Percentiles rank a stretch among this genome's conserved stretches.
Conservation (phyloP, 2,113 vertebrate genomes). For the Corythornis vintsioides region DNA sequence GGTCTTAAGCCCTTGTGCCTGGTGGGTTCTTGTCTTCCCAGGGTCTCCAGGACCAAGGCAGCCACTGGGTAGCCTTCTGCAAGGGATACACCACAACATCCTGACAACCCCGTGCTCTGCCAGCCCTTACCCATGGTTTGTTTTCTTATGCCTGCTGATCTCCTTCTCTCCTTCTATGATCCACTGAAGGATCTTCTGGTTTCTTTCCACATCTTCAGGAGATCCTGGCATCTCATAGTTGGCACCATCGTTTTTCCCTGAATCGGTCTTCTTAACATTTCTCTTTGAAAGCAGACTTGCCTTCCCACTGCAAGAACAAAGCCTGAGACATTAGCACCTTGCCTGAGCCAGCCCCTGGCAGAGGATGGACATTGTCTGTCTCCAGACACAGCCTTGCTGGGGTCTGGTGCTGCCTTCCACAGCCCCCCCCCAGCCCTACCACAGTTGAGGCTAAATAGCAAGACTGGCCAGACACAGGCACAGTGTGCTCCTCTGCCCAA, state of each 20-base stretch:
- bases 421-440: not conserved
- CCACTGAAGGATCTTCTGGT: conserved; percentile 97
- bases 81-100: not conserved
- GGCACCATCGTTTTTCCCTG: conserved; percentile 75
- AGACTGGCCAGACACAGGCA: not conserved
- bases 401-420: not conserved
- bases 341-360: not conserved
- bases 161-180: conserved; percentile 96
- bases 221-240: conserved; percentile 80
- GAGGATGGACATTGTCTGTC: not conserved
- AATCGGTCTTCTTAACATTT: conserved; percentile 84
- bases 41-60: not conserved
- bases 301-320: conserved; percentile 82
- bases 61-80: not conserved
- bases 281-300: conserved; percentile 82
- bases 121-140: conserved; percentile 83
- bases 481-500: not conserved
- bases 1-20: not conserved
- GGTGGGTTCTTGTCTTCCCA: not conserved
- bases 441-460: not conserved
- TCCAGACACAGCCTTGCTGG: not conserved
- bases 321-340: conserved; percentile 6
- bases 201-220: conserved; percentile 86
- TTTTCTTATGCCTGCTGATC: conserved; percentile 87
- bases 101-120: not conserved